These are phyloP conservation scores for Platichthys stellatus DNA, from an alignment of 2,113 vertebrate genomes.

Conservation along the genomic window DNA sequence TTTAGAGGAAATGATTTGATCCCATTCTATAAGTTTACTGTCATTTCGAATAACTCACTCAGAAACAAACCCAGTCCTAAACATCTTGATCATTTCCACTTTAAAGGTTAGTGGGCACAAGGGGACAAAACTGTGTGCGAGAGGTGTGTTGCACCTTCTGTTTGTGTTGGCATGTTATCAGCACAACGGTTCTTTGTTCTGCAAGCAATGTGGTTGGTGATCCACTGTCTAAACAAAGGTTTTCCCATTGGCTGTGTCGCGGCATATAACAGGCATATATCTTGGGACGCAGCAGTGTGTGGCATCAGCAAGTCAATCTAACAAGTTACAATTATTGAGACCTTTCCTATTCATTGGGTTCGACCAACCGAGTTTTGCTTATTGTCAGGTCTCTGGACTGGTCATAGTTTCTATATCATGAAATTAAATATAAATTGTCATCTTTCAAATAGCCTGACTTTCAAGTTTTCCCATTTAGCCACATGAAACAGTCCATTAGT, in stretches of 20 bases:
- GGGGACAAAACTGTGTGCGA: not conserved
- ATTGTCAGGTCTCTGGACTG: not conserved
- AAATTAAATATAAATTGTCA: not conserved
- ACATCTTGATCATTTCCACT: not conserved
- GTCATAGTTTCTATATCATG: not conserved
- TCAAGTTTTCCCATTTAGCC: too few species aligned
- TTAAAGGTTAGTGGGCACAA: not conserved
- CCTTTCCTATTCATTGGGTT: not conserved
- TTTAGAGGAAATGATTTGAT: too few species aligned
- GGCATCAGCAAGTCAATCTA: constrained; percentile 9
- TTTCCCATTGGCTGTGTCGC: constrained; percentile 24
- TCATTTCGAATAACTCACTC: too few species aligned
- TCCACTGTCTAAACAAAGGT: constrained; percentile 30
- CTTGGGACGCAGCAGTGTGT: constrained; percentile 29
- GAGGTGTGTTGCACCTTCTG: constrained; percentile 1
- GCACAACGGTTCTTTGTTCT: constrained; percentile 15
- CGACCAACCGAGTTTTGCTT: not conserved
- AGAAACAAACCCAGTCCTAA: not conserved
- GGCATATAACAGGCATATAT: constrained; percentile 30
- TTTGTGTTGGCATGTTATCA: constrained; percentile 36
- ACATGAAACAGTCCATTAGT: not conserved
- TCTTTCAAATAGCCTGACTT: not conserved
- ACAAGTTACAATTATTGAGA: not conserved
- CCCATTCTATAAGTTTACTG: not conserved
- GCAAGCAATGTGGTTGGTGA: constrained; percentile 11